These are phyloP conservation scores for Euproctis similis DNA, from an alignment of 2,888 invertebrate species.

Conservation along the genomic window DNA sequence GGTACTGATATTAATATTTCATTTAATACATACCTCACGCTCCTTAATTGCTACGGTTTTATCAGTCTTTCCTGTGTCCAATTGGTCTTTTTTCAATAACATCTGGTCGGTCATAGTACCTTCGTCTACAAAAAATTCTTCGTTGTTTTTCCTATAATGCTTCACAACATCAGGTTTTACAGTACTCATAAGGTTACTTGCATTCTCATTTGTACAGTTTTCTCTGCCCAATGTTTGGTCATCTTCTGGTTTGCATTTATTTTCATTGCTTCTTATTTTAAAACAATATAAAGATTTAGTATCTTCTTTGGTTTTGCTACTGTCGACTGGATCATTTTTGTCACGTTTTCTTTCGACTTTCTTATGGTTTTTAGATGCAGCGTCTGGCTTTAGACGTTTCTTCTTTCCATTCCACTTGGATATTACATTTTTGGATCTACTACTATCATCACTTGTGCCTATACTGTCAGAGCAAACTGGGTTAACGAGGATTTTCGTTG, in stretches of 20 bases:
- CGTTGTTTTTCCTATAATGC: conserved; percentile 52
- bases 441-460: conserved; percentile 60
- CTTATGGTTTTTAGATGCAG: conserved; percentile 31
- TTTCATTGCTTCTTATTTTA: conserved; percentile 64
- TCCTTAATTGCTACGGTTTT: conserved; percentile 46
- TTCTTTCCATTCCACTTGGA: conserved; percentile 68
- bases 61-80: conserved; percentile 53
- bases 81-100: conserved; percentile 42
- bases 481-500: conserved; percentile 69
- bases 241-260: conserved; percentile 56
- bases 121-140: conserved; percentile 50
- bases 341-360: conserved; percentile 39
- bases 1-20: conserved; percentile 1
- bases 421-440: conserved; percentile 48
- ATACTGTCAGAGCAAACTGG: conserved; percentile 63
- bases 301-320: conserved; percentile 53
- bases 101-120: conserved; percentile 49
- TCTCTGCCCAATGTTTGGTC: conserved; percentile 56
- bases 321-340: conserved; percentile 51
- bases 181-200: conserved; percentile 52
- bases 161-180: conserved; percentile 60
- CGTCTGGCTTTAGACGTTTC: conserved; percentile 57
- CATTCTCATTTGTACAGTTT: conserved; percentile 63
- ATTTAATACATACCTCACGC: conserved; percentile 49
- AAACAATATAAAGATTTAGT: conserved; percentile 68